Base-by-base conservation (phyloP, 1,140 invertebrate genomes). In the Scaptomyza graminum region DNA sequence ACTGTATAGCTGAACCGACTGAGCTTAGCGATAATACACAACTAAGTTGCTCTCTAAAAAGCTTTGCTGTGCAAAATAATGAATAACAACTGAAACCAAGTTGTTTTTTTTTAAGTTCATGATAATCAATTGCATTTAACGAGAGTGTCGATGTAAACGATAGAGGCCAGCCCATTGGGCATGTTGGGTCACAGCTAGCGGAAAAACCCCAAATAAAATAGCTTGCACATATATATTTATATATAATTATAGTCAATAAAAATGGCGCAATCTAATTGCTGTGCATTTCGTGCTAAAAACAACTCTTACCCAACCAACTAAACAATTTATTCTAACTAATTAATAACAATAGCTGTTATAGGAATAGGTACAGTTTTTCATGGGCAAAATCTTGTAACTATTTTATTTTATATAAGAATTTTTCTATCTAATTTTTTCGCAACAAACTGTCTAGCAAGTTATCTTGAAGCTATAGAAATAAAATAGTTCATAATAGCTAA, bases 21-120 rank as follows among this genome's bases (percentile, higher is more conserved):
- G 59, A 73, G 49, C 46, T 41, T 34, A 72, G 43, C 44, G 56
- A 64, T 59, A 43, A 60, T 49, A 47, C 44, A 31, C 57, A 73
- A 80, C 78, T 80, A 72, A 79, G 28, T 46, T 9, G 47, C 47
- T 79, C 66, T 62, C 22, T 43, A 8, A 31, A 52, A 12, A 5
- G 8, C 7, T 11, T n/a, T 22, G 22, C 13, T 37, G 41, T 3
- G 56, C 62, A 34, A 25, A 34, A 25, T 44, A 22, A 8, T 28
- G 34, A 31, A 52, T 54, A 41, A 18, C 11, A 13, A 31, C 12
- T 41, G 11, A 7, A 44, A 25, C 5, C 22, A 25, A 7, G 1
- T 56, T 44, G 1, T 34, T 8, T 4, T 31, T 1, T 31, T 8
- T 16, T 6, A 46, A 46, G 13, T 16, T 39, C 37, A 13, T 39